A percentile compares a stretch with the other conserved stretches of the same genome.
Conservation (phyloP, 2,797 vertebrate genomes). For the Cyclura pinguis region DNA sequence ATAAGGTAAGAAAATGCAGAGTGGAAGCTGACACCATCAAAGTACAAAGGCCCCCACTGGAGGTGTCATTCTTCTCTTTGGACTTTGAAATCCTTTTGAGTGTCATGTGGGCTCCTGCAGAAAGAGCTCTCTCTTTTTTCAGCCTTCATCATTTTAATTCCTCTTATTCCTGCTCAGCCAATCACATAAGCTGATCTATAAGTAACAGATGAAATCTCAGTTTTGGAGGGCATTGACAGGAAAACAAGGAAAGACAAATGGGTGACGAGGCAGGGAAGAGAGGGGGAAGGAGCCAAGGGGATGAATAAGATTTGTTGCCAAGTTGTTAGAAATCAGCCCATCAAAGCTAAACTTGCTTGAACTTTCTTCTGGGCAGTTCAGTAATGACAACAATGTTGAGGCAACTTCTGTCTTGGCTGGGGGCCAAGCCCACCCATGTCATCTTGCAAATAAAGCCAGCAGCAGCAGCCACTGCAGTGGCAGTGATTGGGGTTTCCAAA, state of each 20-base stretch:
- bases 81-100: constrained; percentile 62
- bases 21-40: constrained; percentile 55
- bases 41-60: constrained; percentile 71
- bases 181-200: constrained; percentile 69
- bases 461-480: background rate
- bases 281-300: constrained; percentile 20
- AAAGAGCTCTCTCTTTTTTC: constrained; percentile 51
- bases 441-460: constrained; percentile 64
- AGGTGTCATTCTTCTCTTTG: constrained; percentile 63
- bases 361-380: constrained; percentile 61
- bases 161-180: constrained; percentile 57
- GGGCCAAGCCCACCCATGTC: constrained; percentile 53
- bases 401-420: constrained; percentile 54
- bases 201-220: constrained; percentile 58
- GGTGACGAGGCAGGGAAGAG: background rate
- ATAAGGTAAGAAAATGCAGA: constrained; percentile 50
- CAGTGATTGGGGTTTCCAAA: constrained; percentile 8
- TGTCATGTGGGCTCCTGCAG: constrained; percentile 62
- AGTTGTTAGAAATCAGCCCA: constrained; percentile 60
- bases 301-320: constrained; percentile 55
- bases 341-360: constrained; percentile 54
- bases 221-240: constrained; percentile 63
- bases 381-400: constrained; percentile 55
- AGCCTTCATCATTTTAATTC: constrained; percentile 64
- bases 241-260: constrained; percentile 61